A percentile compares a stretch with the other conserved stretches of the same genome.
phyloP scores from a whole-genome alignment of 2,888 invertebrate species.

The Drosophila robusta region DNA sequence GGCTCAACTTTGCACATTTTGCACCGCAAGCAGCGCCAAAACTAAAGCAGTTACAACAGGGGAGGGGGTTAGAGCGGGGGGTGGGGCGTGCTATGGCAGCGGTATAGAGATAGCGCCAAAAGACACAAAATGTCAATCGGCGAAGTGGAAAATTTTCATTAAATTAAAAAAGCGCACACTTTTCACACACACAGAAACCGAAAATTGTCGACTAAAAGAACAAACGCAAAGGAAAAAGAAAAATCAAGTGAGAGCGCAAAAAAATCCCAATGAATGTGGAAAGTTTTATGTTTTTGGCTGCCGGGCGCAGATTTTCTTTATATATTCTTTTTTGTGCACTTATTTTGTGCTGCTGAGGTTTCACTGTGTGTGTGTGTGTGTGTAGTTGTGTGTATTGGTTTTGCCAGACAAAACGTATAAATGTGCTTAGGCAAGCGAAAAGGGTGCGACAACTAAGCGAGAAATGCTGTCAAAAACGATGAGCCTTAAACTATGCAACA shows the following conservation, averaged over 20 bases:
- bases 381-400: constrained; percentile 25
- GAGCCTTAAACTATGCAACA: constrained; percentile 73
- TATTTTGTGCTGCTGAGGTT: constrained; percentile 41
- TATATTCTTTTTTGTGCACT: constrained; percentile 46
- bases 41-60: constrained; percentile 38
- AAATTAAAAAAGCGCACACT: constrained; percentile 82
- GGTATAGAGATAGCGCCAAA: constrained; percentile 50
- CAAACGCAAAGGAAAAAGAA: constrained; percentile 28
- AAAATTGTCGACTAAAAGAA: constrained; percentile 56
- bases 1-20: constrained; percentile 65
- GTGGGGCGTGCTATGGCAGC: background rate
- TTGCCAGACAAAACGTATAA: constrained; percentile 75
- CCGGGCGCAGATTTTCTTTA: constrained; percentile 71
- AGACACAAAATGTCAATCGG: constrained; percentile 82
- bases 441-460: constrained; percentile 38
- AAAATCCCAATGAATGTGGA: constrained; percentile 73
- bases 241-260: constrained; percentile 17
- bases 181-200: constrained; percentile 53
- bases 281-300: constrained; percentile 80
- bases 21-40: constrained; percentile 58
- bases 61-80: background rate
- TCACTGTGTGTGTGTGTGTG: constrained; percentile 15
- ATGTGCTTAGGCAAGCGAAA: constrained; percentile 79
- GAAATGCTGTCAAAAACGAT: constrained; percentile 44
- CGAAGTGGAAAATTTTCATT: constrained; percentile 85